Evolutionary conservation across 2,888 invertebrate genomes (phyloP).

Genomic region (Tillus elongatus): DNA sequence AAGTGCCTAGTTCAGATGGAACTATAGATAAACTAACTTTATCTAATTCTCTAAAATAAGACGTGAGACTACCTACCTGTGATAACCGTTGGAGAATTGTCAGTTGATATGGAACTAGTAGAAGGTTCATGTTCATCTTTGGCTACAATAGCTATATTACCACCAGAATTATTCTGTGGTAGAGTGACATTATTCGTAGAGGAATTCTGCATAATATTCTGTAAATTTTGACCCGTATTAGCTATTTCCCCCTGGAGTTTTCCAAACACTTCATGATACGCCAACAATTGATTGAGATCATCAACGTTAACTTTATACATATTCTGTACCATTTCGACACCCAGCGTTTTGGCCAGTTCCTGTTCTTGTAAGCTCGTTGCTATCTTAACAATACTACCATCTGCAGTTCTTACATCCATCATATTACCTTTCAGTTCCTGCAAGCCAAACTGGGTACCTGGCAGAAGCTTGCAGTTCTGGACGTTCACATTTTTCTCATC

Average conservation of each 20-base stretch:
- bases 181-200: slow-evolving; percentile 20
- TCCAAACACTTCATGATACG: slow-evolving; percentile 79
- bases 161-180: slow-evolving; percentile 20
- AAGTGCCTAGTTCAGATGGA: too few species aligned
- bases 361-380: slow-evolving; percentile 54
- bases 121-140: slow-evolving; percentile 47
- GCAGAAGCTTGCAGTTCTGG: slow-evolving; percentile 45
- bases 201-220: slow-evolving; percentile 24
- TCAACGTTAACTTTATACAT: slow-evolving; percentile 71
- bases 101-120: slow-evolving; percentile 49
- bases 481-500: slow-evolving; percentile 52
- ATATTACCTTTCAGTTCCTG: slow-evolving; percentile 43
- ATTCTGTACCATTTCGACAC: slow-evolving; percentile 66
- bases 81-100: slow-evolving; percentile 52
- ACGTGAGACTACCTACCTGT: slow-evolving; percentile 47
- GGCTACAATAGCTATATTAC: slow-evolving; percentile 30
- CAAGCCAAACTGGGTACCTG: slow-evolving; percentile 35
- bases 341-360: slow-evolving; percentile 51
- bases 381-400: slow-evolving; percentile 67
- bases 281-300: slow-evolving; percentile 72
- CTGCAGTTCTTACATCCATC: slow-evolving; percentile 56
- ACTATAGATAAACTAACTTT: too few species aligned
- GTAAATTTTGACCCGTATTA: slow-evolving; percentile 36
- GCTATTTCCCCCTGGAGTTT: slow-evolving; percentile 52
- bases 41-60: too few species aligned